Conservation (phyloP, 2,797 vertebrate species). For the Gallirallus australis region DNA sequence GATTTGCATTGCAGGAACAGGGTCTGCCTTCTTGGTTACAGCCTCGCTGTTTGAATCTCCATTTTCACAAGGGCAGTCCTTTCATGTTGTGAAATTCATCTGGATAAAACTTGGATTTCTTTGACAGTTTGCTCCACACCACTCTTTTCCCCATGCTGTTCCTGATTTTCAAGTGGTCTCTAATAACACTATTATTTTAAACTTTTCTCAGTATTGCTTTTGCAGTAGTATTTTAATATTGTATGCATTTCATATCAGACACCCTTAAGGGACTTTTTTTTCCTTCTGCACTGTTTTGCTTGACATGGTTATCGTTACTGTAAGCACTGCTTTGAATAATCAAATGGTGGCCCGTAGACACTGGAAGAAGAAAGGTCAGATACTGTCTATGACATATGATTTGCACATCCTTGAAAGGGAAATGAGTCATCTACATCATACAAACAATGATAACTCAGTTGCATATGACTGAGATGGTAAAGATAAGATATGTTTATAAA, state of each 20-base stretch:
- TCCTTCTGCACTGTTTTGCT: slow-evolving; percentile 5
- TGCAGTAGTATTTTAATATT: slow-evolving; percentile 13
- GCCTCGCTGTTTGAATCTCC: background rate
- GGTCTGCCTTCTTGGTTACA: background rate
- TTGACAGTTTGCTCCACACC: background rate
- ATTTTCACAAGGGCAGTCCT: background rate
- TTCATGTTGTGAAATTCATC: slow-evolving; percentile 4
- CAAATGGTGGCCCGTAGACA: slow-evolving; percentile 52
- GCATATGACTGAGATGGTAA: slow-evolving; percentile 80
- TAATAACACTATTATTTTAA: slow-evolving; percentile 28
- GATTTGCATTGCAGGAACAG: background rate
- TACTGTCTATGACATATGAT: slow-evolving; percentile 77
- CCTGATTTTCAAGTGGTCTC: background rate
- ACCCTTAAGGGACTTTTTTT: slow-evolving; percentile 2
- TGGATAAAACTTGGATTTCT: background rate
- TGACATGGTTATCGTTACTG: slow-evolving; percentile 35
- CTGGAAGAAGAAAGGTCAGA: slow-evolving; percentile 67
- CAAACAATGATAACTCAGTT: slow-evolving; percentile 78
- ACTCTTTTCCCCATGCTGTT: background rate
- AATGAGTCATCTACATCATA: slow-evolving; percentile 80
- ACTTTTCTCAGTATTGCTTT: background rate
- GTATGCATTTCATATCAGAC: background rate
- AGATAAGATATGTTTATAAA: slow-evolving; percentile 82
- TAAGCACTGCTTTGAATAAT: slow-evolving; percentile 65
- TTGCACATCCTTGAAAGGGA: slow-evolving; percentile 77